Evolutionary conservation across 1,140 invertebrate genomes (phyloP).

Genomic region (Pteromalus puparum): DNA sequence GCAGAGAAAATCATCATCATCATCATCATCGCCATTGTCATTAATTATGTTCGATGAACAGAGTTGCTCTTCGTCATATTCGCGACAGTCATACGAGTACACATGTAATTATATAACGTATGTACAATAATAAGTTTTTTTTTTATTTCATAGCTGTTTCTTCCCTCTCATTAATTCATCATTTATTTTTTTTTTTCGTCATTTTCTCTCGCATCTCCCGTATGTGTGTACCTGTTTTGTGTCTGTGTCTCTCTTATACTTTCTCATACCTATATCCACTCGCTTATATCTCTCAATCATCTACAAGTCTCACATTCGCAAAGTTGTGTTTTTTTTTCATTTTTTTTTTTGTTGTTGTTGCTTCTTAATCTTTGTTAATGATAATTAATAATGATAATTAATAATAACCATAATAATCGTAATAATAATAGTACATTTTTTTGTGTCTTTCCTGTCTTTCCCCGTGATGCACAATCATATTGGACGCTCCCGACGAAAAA

Average conservation of each 20-base stretch:
- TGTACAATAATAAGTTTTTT: slow-evolving; percentile 65
- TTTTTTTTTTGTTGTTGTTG: slow-evolving; percentile 42
- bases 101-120: slow-evolving; percentile 57
- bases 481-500: no score
- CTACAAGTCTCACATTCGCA: not conserved
- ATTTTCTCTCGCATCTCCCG: slow-evolving; percentile 22
- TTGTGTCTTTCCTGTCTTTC: slow-evolving; percentile 26
- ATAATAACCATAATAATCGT: slow-evolving; percentile 65
- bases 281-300: slow-evolving; percentile 6
- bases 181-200: slow-evolving; percentile 39
- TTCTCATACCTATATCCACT: slow-evolving; percentile 12
- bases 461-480: not conserved
- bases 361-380: slow-evolving; percentile 58
- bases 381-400: slow-evolving; percentile 65
- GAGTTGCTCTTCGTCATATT: slow-evolving; percentile 53
- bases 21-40: slow-evolving; percentile 52
- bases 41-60: slow-evolving; percentile 53
- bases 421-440: slow-evolving; percentile 57
- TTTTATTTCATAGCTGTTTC: slow-evolving; percentile 48
- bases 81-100: slow-evolving; percentile 55
- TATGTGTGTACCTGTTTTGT: slow-evolving; percentile 11
- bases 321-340: slow-evolving; percentile 41
- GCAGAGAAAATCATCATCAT: slow-evolving; percentile 54
- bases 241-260: slow-evolving; percentile 15
- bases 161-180: slow-evolving; percentile 40